phyloP scores from a whole-genome alignment of 2,113 vertebrate species.

The Dolichotis patagonum region DNA sequence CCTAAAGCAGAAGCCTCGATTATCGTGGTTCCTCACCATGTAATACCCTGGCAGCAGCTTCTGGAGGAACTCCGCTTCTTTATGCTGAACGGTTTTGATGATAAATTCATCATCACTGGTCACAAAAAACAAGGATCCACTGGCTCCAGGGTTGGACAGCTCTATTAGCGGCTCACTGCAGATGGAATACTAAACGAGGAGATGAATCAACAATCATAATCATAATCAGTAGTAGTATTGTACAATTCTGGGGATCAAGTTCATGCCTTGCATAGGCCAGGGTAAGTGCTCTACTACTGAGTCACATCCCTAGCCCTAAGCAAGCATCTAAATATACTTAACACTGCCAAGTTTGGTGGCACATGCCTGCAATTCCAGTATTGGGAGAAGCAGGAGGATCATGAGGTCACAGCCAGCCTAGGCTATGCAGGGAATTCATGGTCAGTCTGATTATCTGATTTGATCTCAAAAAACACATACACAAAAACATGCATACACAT shows the following conservation, averaged over 20 bases:
- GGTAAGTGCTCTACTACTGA: neutral
- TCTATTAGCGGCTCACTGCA: slow-evolving; percentile 97
- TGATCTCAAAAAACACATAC: neutral
- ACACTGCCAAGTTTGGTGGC: neutral
- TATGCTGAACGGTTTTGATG: slow-evolving; percentile 99
- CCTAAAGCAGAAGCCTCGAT: neutral
- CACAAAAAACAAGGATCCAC: slow-evolving; percentile 97
- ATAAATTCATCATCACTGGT: slow-evolving; percentile 99
- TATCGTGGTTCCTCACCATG: slow-evolving; percentile 90
- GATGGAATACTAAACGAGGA: slow-evolving; percentile 92
- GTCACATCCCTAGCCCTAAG: neutral
- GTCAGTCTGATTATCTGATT: neutral
- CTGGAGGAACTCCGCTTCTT: slow-evolving; percentile 98
- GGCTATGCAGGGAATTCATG: neutral
- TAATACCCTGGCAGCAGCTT: slow-evolving; percentile 97
- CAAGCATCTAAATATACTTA: slow-evolving; percentile 20
- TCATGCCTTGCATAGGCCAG: neutral
- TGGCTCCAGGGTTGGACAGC: slow-evolving; percentile 96
- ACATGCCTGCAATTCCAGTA: neutral
- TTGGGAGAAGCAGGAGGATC: neutral
- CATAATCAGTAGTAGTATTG: neutral
- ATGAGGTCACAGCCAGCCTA: neutral
- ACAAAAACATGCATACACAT: neutral
- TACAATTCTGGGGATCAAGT: neutral
- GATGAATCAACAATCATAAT: neutral